A percentile compares a stretch with the other conserved stretches of the same genome.
Evolutionary conservation across 1,140 invertebrate genomes (phyloP).

Genomic region (Drepana arcuata): DNA sequence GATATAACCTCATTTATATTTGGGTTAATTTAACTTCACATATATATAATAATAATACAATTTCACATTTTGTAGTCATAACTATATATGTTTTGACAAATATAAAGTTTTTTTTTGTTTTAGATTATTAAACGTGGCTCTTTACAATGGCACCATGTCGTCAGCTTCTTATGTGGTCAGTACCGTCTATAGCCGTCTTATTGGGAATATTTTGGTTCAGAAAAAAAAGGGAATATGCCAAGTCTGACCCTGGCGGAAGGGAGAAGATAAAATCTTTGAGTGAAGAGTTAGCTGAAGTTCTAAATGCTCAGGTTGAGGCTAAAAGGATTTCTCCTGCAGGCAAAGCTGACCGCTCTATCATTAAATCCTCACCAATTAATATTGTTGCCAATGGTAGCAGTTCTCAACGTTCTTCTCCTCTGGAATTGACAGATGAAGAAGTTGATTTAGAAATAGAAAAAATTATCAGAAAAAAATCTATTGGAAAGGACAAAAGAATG

Average conservation of each 20-base stretch:
- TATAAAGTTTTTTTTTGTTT: slow-evolving; percentile 30
- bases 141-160: slow-evolving; percentile 71
- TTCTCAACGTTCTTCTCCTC: slow-evolving; percentile 67
- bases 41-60: too few relatives aligned
- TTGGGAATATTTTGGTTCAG: slow-evolving; percentile 77
- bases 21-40: too few relatives aligned
- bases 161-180: slow-evolving; percentile 74
- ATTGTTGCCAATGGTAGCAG: slow-evolving; percentile 68
- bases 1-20: too few relatives aligned
- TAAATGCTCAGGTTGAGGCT: slow-evolving; percentile 49
- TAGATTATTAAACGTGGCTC: slow-evolving; percentile 71
- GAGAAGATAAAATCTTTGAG: slow-evolving; percentile 66
- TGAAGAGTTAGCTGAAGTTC: slow-evolving; percentile 62
- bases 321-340: slow-evolving; percentile 31
- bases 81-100: not conserved
- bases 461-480: slow-evolving; percentile 60
- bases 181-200: slow-evolving; percentile 74
- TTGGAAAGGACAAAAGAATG: slow-evolving; percentile 55
- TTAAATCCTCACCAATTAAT: slow-evolving; percentile 74
- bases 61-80: not conserved
- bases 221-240: slow-evolving; percentile 73
- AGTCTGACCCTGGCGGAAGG: slow-evolving; percentile 72
- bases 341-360: slow-evolving; percentile 52
- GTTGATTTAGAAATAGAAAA: slow-evolving; percentile 75
- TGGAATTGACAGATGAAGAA: slow-evolving; percentile 74